Evolutionary conservation across 2,797 vertebrate genomes (phyloP), one percentile per base, ranked within the genome.

Genomic region (Pseudochaenichthys georgianus): DNA sequence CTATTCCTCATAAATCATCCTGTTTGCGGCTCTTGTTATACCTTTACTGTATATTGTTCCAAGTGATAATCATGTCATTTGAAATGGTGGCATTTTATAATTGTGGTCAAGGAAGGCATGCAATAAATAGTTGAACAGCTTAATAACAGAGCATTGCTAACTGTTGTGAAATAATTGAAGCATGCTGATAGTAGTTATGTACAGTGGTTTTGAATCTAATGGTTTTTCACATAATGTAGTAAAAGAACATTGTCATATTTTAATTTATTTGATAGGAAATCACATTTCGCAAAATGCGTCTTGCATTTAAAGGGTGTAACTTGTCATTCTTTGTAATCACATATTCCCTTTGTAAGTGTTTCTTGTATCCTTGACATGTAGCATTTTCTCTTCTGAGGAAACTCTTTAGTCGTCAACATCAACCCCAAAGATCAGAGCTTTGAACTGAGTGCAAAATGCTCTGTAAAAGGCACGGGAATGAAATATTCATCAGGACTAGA

Each of bases 401-500:
- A 68, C 63, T 73, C 71, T 87, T 73, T 65, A 85, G 73, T 84
- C 78, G 75, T 84, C 62, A 80, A 38, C 65, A 67, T 85, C 58
- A 59, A 67, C 21, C 70, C 64, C 47, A 70, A 78, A 87, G 75
- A 87, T 85, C 73, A 73, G 64, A 86, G 88, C 83, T 85, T 84
- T 85, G 84, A 89, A 80, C 72, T 42, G 9, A 9, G 55, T 63
- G 65, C n/a, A 58, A 73, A 86, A 70, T 70, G 57, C 64, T 84
- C 59, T 31, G 28, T 63, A 42, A 69, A 73, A 77, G 19, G 42
- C 61, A 52, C 0, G 11, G 9, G 8, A 16, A 80, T 92, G 2
- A 89, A 92, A 85, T 89, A 88, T 92, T 92, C 68, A 89, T 87
- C 19, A 34, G 28, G 43, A 23, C 21, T 70, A 47, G 23, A 85